A percentile compares a stretch with the other conserved stretches of the same genome.
phyloP scores from a whole-genome alignment of 2,888 invertebrate species.

The Lobophora halterata region DNA sequence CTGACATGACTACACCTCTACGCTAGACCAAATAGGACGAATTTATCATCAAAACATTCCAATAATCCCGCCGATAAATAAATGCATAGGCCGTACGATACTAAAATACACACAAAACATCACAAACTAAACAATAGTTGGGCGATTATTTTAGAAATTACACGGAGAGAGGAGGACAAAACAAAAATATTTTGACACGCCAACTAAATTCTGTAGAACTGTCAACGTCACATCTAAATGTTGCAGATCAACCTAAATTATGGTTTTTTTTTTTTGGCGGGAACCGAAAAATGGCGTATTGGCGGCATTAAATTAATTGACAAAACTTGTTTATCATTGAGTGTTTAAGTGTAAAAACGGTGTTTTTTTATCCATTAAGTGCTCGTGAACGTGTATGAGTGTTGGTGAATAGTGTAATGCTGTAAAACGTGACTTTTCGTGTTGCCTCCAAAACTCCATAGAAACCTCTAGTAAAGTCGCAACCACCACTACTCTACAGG shows the following conservation, averaged over 20 bases:
- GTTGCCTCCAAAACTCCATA: too few relatives aligned
- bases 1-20: constrained; percentile 74
- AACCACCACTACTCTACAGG: too few relatives aligned
- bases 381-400: too few relatives aligned
- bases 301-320: too few relatives aligned
- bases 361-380: too few relatives aligned
- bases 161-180: constrained; percentile 58
- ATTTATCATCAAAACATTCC: constrained; percentile 59
- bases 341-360: too few relatives aligned
- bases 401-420: too few relatives aligned
- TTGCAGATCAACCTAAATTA: neutral
- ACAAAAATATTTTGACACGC: constrained; percentile 78
- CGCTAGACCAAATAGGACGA: constrained; percentile 51
- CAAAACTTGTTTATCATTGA: too few relatives aligned
- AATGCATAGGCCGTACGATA: constrained; percentile 35
- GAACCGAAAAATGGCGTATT: too few relatives aligned
- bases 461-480: too few relatives aligned
- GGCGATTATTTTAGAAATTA: constrained; percentile 40
- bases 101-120: constrained; percentile 52
- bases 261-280: too few relatives aligned
- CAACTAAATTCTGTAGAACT: constrained; percentile 37
- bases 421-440: too few relatives aligned
- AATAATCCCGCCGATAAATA: constrained; percentile 40
- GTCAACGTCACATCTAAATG: constrained; percentile 5
- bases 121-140: constrained; percentile 53